Evolutionary conservation across 2,113 vertebrate species (phyloP), one percentile per base, ranked within the genome.

Genomic region (Aptenodytes patagonicus): DNA sequence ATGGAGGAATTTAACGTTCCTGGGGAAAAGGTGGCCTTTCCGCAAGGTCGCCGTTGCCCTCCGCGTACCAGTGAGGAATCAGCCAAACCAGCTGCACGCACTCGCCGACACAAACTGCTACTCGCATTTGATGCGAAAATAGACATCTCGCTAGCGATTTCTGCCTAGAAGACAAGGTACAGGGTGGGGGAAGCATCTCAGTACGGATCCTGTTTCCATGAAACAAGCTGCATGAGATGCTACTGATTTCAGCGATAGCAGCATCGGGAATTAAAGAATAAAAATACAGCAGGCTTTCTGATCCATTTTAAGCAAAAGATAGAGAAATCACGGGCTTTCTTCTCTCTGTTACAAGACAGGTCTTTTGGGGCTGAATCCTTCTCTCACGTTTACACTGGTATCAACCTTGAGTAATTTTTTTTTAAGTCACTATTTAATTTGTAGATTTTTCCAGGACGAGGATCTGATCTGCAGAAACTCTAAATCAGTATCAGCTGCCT

Each of bases 91-190:
- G 40, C 52, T 5, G 9, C 58, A 17, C 2, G 7, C 21, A 3
- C 60, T 17, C 42, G 5, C 26, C 36, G 1, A 3, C 40, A 14
- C 72, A 15, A 71, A 66, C 86, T 1, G 5, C 49, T 21, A 5
- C 91, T 52, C 15, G 3, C 1, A 0, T 36, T 34, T 8, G 1
- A 13, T 8, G 34, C 3, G 19, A 61, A 95, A 70, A 57, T 0
- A 25, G 29, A 1, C 13, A 11, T 13, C 8, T 42, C 20, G 38
- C 20, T 9, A 6, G n/a, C 24, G 69, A 82, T 31, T 49, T 7
- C 70, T 60, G 60, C 81, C 80, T 5, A 4, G 20, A 31, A 83
- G 26, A 17, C 17, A 18, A 51, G 47, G 58, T 9, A 1, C 1
- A 18, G 61, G 47, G 17, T 13, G 42, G 31, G 46, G 52, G 54